Evolutionary conservation across 2,113 vertebrate genomes (phyloP), one percentile per base, ranked within the genome.

Genomic region (Opisthocomus hoazin): DNA sequence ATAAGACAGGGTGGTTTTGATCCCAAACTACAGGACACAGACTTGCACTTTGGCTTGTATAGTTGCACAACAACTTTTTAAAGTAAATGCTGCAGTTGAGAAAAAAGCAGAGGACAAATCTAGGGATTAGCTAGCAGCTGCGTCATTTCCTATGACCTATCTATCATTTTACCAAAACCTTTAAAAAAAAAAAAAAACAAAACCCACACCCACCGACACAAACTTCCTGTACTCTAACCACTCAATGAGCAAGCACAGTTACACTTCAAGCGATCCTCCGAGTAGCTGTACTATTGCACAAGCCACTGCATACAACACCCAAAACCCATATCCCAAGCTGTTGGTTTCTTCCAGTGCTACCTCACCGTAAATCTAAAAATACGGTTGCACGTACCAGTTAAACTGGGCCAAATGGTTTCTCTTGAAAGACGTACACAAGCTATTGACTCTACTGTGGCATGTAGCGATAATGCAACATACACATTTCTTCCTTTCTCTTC

Each of bases 81-180:
- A 87, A 95, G 69, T 74, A 96, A 97, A 93, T 68, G 70, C 18
- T 63, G n/a, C 74, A 39, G 30, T 95, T 97, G 10, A 87, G 73
- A 94, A 74, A 79, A 91, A 91, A 93, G 90, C 43, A 80, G 64
- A 83, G 65, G 73, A 83, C 64, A 93, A 95, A 89, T 32, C 68
- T 54, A 76, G 81, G 93, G 94, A 96, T 96, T 91, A 96, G 70
- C 84, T 69, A 77, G 86, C 75, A 89, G 68, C 41, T 86, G 69
- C 58, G 41, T 97, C 93, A 97, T 97, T 97, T 97, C 97, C 96
- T 91, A 90, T 97, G 96, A 97, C 78, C 77, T 80, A 91, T 58
- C 76, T 90, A 80, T 91, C 96, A 84, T 91, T 96, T 96, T 85
- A 97, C 94, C 87, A 94, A 95, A 96, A 92, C 41, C 30, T 90